Conservation (phyloP, 2,113 vertebrate species). For the Chionomys nivalis region DNA sequence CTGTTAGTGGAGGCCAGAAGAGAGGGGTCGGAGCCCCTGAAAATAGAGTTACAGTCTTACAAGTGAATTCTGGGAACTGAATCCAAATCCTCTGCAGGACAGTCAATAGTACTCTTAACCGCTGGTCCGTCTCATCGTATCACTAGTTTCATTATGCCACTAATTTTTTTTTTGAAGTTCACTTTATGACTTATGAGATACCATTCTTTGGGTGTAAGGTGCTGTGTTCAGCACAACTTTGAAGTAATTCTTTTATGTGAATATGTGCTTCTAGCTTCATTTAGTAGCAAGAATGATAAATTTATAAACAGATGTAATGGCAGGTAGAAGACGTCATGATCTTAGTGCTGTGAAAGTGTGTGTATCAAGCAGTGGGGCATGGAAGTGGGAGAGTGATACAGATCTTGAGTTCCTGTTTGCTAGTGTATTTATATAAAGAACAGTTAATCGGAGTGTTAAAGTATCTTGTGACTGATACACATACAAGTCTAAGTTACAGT, state of each 20-base stretch:
- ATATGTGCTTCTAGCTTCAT: background rate
- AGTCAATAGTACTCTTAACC: background rate
- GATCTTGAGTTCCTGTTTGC: conserved; percentile 13
- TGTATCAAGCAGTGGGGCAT: background rate
- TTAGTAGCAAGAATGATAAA: background rate
- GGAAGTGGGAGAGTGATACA: conserved; percentile 38
- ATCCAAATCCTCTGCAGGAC: too few relatives aligned
- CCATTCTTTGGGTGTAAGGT: background rate
- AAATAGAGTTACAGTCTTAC: background rate
- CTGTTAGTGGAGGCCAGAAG: background rate
- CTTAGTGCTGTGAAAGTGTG: background rate
- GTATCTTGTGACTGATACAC: conserved; percentile 12
- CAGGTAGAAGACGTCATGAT: conserved; percentile 14
- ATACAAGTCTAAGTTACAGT: background rate
- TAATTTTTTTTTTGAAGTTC: background rate
- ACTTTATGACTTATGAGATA: background rate
- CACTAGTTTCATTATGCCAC: background rate
- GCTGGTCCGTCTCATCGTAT: background rate
- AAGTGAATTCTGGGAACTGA: background rate
- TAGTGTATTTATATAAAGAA: conserved; percentile 1
- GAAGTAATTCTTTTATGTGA: background rate
- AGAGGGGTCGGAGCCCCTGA: background rate
- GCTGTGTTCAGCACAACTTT: background rate
- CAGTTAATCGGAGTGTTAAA: conserved; percentile 22
- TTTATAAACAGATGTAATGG: background rate